A percentile compares a stretch with the other conserved stretches of the same genome.
Conservation (phyloP, 1,140 invertebrate species). For the Anadara kagoshimensis region DNA sequence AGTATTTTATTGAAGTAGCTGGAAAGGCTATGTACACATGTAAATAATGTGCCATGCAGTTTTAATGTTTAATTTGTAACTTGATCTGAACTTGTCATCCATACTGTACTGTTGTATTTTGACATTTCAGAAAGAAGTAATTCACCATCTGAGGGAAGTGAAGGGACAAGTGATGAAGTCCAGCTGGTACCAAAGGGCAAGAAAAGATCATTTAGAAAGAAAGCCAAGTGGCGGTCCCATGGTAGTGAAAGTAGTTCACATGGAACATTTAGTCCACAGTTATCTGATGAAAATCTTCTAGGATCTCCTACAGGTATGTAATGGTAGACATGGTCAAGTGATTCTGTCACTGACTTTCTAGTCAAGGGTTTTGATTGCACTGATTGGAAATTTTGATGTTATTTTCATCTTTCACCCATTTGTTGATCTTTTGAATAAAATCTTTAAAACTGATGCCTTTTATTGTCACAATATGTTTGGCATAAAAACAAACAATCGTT, state of each 20-base stretch:
- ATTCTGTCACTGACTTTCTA: too few species aligned
- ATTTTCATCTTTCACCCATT: too few species aligned
- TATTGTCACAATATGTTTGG: too few species aligned
- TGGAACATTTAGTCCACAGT: conserved; percentile 45
- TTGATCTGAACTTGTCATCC: neutral
- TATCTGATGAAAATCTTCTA: conserved; percentile 49
- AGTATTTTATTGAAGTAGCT: too few species aligned
- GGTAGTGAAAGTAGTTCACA: conserved; percentile 30
- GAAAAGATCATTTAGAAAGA: conserved; percentile 60
- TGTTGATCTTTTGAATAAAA: too few species aligned
- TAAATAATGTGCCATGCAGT: too few species aligned
- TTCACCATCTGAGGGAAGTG: conserved; percentile 76
- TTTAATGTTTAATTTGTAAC: neutral
- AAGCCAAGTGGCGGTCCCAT: conserved; percentile 66
- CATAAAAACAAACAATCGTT: too few species aligned
- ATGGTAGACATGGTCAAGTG: too few species aligned
- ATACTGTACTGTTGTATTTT: conserved; percentile 3
- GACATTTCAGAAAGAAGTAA: conserved; percentile 57
- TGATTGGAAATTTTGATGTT: too few species aligned
- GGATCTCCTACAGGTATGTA: conserved; percentile 24
- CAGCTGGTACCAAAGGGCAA: conserved; percentile 30
- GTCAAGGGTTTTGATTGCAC: too few species aligned
- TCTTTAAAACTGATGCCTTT: too few species aligned
- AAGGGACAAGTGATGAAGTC: conserved; percentile 74
- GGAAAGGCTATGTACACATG: too few species aligned